These are phyloP conservation scores for Phenganax marumi DNA, from an alignment of 92 coral and sea anemone species.

Conservation along the genomic window DNA sequence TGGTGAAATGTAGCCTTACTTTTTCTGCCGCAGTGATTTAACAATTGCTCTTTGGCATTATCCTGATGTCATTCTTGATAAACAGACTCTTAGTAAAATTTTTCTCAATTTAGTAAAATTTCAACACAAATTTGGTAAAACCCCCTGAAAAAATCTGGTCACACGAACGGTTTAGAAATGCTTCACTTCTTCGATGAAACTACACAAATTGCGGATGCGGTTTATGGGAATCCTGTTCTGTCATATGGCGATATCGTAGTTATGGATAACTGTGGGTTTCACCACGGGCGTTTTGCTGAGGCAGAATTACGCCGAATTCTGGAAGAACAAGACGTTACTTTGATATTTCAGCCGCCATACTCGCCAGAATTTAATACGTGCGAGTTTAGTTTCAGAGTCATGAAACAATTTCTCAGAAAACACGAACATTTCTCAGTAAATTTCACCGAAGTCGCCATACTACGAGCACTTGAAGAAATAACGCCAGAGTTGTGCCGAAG, in stretches of 20 bases:
- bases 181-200: not conserved
- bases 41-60: too few species aligned
- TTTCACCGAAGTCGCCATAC: not conserved
- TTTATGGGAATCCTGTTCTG: not conserved
- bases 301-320: not conserved
- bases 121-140: too few species aligned
- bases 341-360: not conserved
- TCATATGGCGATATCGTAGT: not conserved
- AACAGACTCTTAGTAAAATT: too few species aligned
- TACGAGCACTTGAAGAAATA: not conserved
- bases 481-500: not conserved
- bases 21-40: too few species aligned
- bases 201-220: not conserved
- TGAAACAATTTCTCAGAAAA: constrained; percentile 4
- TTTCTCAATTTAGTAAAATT: too few species aligned
- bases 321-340: not conserved
- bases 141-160: too few species aligned
- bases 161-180: not conserved
- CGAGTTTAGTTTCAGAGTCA: not conserved
- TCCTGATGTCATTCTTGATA: too few species aligned
- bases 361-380: not conserved
- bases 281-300: not conserved
- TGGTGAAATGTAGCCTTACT: too few species aligned
- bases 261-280: constrained; percentile 10
- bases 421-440: not conserved